Base-by-base conservation (phyloP, 2,888 invertebrate species). In the Autographa pulchrina region DNA sequence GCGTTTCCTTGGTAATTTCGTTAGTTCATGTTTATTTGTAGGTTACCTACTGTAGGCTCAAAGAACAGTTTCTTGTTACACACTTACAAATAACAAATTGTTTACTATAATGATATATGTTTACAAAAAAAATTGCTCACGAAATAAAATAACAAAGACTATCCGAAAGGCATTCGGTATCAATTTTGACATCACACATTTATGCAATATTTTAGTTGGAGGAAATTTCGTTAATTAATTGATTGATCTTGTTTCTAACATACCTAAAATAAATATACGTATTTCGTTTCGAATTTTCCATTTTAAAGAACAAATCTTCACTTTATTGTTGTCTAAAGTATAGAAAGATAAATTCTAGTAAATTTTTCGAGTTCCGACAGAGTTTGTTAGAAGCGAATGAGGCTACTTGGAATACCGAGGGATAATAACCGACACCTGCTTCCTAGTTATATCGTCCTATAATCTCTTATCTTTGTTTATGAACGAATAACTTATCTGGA, bases 1-100 rank as follows among this genome's bases (percentile, higher is more conserved):
- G 32, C 41, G 65, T 79, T 78, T 73, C 41, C 74, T 73, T 35
- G 62, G 70, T 80, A 77, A 75, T 58, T 72, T 80, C 60, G 18
- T 66, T 59, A 64, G 61, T 54, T 62, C 38, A 66, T 56, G 60
- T 65, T 75, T 62, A 43, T 72, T 74, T 77, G 25, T 25, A n/a
- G n/a, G n/a, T n/a, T n/a, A 25, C 25, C 25, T 63, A 56, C 0
- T 41, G 13, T n/a, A n/a, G n/a, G n/a, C 31, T 43, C 43, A 14
- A 32, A 59, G 54, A 48, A 48, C 48, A 48, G 35, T 35, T 35
- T 7, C 5, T 8, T 5, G 6, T 16, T 4, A 14, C n/a, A n/a
- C n/a, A n/a, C n/a, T n/a, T n/a, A n/a, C n/a, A n/a, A n/a, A n/a
- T n/a, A n/a, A n/a, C n/a, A n/a, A n/a, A n/a, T n/a, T n/a, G n/a